phyloP scores from a whole-genome alignment of 2,888 invertebrate genomes.

The Antheraea yamamai region DNA sequence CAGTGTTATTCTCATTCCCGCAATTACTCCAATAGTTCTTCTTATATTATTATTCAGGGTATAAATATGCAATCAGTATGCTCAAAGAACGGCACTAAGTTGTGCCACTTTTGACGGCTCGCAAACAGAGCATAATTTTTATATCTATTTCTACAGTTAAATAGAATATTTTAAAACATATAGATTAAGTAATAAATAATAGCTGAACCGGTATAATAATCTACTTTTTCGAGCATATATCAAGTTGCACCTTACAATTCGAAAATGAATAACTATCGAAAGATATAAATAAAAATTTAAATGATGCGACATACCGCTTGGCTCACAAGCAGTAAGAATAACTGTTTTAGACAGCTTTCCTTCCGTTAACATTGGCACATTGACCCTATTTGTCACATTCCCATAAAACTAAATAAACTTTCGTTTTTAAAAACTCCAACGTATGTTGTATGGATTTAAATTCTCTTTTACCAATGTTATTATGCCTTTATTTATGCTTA shows the following conservation, averaged over 20 bases:
- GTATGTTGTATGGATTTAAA: not conserved
- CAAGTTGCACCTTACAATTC: not conserved
- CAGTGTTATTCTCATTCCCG: no score
- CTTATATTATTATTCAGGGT: not conserved
- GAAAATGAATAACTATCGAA: not conserved
- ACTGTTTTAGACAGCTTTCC: conserved; percentile 52
- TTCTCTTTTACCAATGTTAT: not conserved
- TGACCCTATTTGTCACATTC: conserved; percentile 58
- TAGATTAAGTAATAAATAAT: not conserved
- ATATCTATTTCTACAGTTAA: not conserved
- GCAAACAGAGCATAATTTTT: not conserved
- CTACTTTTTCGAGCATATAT: not conserved
- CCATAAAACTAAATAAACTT: conserved; percentile 54
- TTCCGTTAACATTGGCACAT: conserved; percentile 58
- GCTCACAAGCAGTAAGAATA: not conserved
- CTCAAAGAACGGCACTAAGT: not conserved
- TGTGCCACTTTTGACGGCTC: not conserved
- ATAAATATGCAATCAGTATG: not conserved
- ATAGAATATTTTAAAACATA: not conserved
- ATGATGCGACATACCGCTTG: not conserved
- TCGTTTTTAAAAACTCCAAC: conserved; percentile 45
- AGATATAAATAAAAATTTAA: not conserved
- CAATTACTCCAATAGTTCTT: not conserved
- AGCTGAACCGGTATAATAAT: not conserved
- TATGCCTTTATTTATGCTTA: not conserved